Evolutionary conservation across 1,140 invertebrate genomes (phyloP), one percentile per base, ranked within the genome.

Genomic region (Ostrea denselamellosa): DNA sequence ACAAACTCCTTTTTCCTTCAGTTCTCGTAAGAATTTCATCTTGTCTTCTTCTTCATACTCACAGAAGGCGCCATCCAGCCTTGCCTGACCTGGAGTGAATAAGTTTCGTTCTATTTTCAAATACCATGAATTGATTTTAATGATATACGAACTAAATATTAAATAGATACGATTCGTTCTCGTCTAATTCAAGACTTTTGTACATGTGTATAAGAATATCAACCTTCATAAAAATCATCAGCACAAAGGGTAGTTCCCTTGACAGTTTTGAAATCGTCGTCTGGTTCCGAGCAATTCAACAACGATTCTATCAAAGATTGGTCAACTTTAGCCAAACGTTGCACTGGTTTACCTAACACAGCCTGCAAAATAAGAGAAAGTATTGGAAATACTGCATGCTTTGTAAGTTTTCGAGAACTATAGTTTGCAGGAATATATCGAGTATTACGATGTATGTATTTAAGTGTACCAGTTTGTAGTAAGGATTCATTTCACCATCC

Each of bases 171-270:
- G 34, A 44, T 44, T 2, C 34, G 34, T 44, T 44, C 34, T n/a
- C 19, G n/a, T 2, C 9, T 51, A 44, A 3, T 52, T 51, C 71
- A 34, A 86, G 8, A 77, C 8, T 56, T 53, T 19, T 68, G n/a
- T 22, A 22, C 12, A 81, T 52, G 17, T 82, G 4, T 10, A 52
- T 2, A 52, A 12, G 28, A 8, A 52, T 82, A 28, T 52, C 90
- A 94, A 97, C 97, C 98, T 96, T 99, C 99, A 95, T 99, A 99
- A 94, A 99, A 99, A 94, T 99, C 99, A 91, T 98, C 97, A 8
- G 98, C 98, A 94, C 98, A 99, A 96, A 99, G 97, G 0, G 99
- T 99, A 94, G 97, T 98, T 51, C 99, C 99, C 54, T 96, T 96
- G 28, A 98, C 96, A 0, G 97, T 98, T 19, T 98, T 97, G 93